Evolutionary conservation across 2,888 invertebrate species (phyloP), one percentile per base, ranked within the genome.

Genomic region (Pseudolycoriella hygida): DNA sequence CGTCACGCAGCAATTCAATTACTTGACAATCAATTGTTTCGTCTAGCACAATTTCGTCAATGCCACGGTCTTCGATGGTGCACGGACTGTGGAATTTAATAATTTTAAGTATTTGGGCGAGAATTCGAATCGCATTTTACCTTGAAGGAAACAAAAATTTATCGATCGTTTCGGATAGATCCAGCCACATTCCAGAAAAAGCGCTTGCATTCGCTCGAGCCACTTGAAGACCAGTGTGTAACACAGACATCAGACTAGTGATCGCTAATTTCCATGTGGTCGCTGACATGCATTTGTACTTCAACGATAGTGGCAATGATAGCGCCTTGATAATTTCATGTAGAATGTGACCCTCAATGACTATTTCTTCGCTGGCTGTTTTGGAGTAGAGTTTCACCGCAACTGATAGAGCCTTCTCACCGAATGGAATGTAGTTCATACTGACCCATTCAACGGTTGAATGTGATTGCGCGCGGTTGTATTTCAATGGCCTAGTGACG

Each of bases 121-220:
- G 14, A 38, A 17, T 17, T 17, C 40, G 12, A 18, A 6, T 4
- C 8, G 25, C 37, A 15, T 5, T 25, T 30, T 64, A 83, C 83
- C 76, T 78, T 57, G 76, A 76, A 8, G 87, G 85, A 60, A 97
- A 97, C 47, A 97, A 71, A 62, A 94, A 96, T 46, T 87, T 84
- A 56, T 96, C 90, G 32, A 97, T 66, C 0, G 89, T 83, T 44
- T 74, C 74, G 0, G 87, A 88, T 47, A 97, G 68, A 54, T 82
- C 82, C 45, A 79, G 75, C 97, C 97, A 97, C 69, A 87, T 81
- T 43, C 71, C 72, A 45, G 72, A 66, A 60, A 85, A 85, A 38
- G 74, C 73, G 50, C 79, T 77, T 32, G 86, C 79, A 55, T 76
- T 70, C 49, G 78, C 77, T 53, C 90, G 73, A 18, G 93, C 93